These are phyloP conservation scores for Taenioides sp. DNA, from an alignment of 2,797 vertebrate species.

Conservation along the genomic window DNA sequence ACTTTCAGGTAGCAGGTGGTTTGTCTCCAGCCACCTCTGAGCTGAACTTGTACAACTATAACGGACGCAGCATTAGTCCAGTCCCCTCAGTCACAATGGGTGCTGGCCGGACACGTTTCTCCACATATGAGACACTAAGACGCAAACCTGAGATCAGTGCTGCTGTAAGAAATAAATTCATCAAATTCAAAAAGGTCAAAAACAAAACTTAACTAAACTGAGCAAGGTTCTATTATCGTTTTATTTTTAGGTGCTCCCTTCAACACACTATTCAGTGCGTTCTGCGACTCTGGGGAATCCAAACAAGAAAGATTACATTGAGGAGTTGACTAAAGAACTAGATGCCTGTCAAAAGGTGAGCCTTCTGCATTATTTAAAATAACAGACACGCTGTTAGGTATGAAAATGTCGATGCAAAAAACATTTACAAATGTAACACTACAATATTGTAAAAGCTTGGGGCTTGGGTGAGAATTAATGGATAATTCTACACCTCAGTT, in stretches of 20 bases:
- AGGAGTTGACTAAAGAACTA: slow-evolving; percentile 79
- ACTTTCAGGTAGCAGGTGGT: slow-evolving; percentile 36
- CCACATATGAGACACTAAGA: slow-evolving; percentile 68
- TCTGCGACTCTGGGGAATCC: slow-evolving; percentile 49
- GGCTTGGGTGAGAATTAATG: neutral
- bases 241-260: slow-evolving; percentile 20
- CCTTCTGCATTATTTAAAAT: neutral
- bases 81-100: slow-evolving; percentile 11
- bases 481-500: neutral
- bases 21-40: slow-evolving; percentile 74
- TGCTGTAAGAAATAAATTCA: slow-evolving; percentile 25
- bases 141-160: slow-evolving; percentile 55
- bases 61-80: slow-evolving; percentile 69
- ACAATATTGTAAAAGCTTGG: too few species aligned
- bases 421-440: too few species aligned
- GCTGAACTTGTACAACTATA: slow-evolving; percentile 66
- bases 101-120: slow-evolving; percentile 49
- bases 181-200: neutral
- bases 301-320: slow-evolving; percentile 75
- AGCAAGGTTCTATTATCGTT: neutral
- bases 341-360: slow-evolving; percentile 69
- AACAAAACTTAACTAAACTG: neutral
- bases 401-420: too few species aligned
- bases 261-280: slow-evolving; percentile 59
- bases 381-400: too few species aligned